Conservation (phyloP, 1,140 invertebrate genomes). For the Penaeus vannamei region DNA sequence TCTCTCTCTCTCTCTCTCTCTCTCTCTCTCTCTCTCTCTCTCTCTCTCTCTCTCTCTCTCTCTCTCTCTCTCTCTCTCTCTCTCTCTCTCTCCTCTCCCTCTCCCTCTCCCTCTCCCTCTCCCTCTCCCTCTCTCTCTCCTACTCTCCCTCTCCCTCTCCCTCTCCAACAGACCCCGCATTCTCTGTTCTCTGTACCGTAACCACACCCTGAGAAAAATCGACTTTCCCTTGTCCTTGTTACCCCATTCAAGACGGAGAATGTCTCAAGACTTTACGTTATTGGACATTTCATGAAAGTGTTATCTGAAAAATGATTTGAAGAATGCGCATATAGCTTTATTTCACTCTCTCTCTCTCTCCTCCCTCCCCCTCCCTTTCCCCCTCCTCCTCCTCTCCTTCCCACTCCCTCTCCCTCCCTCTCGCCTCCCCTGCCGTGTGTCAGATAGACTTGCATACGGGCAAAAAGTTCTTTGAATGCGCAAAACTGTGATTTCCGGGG, state of each 20-base stretch:
- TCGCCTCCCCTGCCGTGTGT: background rate
- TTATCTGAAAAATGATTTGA: too few species aligned
- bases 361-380: background rate
- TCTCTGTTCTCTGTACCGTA: too few species aligned
- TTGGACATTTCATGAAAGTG: too few species aligned
- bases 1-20: too few species aligned
- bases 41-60: constrained; percentile 19
- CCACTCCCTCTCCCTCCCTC: background rate
- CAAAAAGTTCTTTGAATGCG: background rate
- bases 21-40: too few species aligned
- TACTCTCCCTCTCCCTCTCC: background rate
- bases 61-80: constrained; percentile 28
- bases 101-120: constrained; percentile 12
- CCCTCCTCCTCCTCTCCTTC: background rate
- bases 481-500: background rate
- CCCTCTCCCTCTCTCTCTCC: background rate
- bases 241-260: too few species aligned
- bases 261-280: too few species aligned
- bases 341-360: constrained; percentile 8
- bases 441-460: background rate
- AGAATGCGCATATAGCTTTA: background rate
- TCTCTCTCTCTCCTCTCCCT: constrained; percentile 30
- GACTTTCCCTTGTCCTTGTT: too few species aligned
- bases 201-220: too few species aligned
- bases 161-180: background rate